phyloP scores from a whole-genome alignment of 2,797 vertebrate species.

The Pelobates cultripes region DNA sequence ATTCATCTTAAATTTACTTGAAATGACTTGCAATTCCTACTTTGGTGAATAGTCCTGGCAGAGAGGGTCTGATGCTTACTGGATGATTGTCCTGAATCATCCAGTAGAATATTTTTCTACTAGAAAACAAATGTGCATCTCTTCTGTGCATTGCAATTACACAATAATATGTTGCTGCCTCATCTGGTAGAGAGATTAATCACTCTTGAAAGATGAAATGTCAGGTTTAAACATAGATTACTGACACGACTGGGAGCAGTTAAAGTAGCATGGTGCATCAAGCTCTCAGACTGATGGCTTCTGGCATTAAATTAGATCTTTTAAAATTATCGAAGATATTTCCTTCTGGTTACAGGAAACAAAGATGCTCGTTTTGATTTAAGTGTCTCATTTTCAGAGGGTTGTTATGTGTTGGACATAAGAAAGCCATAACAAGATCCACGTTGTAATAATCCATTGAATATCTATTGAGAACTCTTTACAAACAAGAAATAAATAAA shows the following conservation, averaged over 20 bases:
- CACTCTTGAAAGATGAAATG: conserved; percentile 35
- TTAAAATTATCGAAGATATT: conserved; percentile 5
- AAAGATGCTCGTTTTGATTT: not conserved
- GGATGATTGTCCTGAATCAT: not conserved
- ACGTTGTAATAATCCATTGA: no score
- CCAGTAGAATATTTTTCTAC: not conserved
- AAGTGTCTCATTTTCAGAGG: not conserved
- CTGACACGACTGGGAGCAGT: conserved; percentile 11
- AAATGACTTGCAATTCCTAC: no score
- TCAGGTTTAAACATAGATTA: conserved; percentile 16
- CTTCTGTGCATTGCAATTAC: conserved; percentile 42
- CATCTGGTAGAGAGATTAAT: conserved; percentile 35
- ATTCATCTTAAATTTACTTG: no score
- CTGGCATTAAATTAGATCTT: conserved; percentile 24
- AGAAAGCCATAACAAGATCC: no score
- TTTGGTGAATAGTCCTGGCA: no score
- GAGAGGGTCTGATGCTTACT: not conserved
- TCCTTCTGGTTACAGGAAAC: not conserved
- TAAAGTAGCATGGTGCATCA: not conserved
- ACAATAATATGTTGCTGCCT: conserved; percentile 22
- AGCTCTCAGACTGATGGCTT: not conserved
- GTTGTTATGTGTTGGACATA: no score
- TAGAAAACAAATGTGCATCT: conserved; percentile 12
- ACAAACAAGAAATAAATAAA: no score
- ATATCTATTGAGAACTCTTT: no score